These are phyloP conservation scores for Lingula anatina DNA, from an alignment of 2,888 invertebrate genomes.

Conservation along the genomic window DNA sequence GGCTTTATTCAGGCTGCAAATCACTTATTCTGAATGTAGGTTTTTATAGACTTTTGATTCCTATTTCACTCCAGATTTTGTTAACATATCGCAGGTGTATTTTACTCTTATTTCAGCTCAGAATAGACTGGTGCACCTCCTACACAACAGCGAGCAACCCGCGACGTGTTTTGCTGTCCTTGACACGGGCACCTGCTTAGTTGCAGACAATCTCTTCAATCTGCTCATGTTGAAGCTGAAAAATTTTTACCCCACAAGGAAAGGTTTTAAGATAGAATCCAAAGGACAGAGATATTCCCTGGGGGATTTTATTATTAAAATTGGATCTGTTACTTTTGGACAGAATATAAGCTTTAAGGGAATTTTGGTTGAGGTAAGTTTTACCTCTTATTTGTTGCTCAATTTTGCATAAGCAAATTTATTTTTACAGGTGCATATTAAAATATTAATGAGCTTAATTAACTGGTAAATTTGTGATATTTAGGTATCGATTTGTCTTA, in stretches of 20 bases:
- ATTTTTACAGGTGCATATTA: background rate
- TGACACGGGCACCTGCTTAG: slow-evolving; percentile 77
- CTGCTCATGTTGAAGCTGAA: slow-evolving; percentile 84
- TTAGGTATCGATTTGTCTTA: background rate
- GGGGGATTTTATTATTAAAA: slow-evolving; percentile 88
- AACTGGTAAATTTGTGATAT: background rate
- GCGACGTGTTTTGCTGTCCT: slow-evolving; percentile 88
- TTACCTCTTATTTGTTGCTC: background rate
- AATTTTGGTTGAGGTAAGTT: slow-evolving; percentile 75
- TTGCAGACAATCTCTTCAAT: slow-evolving; percentile 87
- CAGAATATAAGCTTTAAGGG: slow-evolving; percentile 79
- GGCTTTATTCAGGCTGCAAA: no score
- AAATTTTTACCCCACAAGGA: slow-evolving; percentile 78
- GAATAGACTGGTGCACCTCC: slow-evolving; percentile 80
- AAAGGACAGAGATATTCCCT: slow-evolving; percentile 62
- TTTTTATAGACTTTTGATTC: no score
- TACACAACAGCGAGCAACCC: slow-evolving; percentile 93
- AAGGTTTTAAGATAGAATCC: slow-evolving; percentile 67
- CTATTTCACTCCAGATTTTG: no score
- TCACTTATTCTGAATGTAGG: no score
- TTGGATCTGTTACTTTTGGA: slow-evolving; percentile 88
- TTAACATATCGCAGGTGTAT: no score
- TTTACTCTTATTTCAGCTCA: slow-evolving; percentile 58
- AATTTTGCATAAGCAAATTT: no score
- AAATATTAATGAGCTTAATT: background rate